Evolutionary conservation across 1,140 invertebrate species (phyloP).

Genomic region (Drosophila malerkotliana): DNA sequence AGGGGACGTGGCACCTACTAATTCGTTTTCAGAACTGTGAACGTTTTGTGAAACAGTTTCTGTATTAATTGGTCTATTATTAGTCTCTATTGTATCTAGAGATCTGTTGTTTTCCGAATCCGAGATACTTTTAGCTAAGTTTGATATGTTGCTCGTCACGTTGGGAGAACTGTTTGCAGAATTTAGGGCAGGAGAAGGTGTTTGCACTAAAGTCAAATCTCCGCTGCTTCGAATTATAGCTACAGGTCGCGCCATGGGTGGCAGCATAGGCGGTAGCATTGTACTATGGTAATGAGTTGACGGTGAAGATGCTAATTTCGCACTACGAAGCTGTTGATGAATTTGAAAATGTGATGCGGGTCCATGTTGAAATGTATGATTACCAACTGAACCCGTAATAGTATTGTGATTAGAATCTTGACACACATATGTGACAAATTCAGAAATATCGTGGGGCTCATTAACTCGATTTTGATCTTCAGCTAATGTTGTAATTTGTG

Average conservation of each 20-base stretch:
- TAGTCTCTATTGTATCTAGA: slow-evolving; percentile 37
- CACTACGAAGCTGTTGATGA: slow-evolving; percentile 56
- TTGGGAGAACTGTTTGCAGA: slow-evolving; percentile 43
- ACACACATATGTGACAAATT: slow-evolving; percentile 98
- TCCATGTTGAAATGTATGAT: slow-evolving; percentile 59
- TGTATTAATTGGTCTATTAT: slow-evolving; percentile 41
- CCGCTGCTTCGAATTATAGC: slow-evolving; percentile 96
- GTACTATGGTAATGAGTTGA: slow-evolving; percentile 87
- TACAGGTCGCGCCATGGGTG: slow-evolving; percentile 97
- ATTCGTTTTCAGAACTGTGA: slow-evolving; percentile 26
- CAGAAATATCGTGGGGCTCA: slow-evolving; percentile 93
- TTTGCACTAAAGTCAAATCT: slow-evolving; percentile 85
- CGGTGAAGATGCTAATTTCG: slow-evolving; percentile 47
- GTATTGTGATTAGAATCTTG: slow-evolving; percentile 89
- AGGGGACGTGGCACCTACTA: slow-evolving; percentile 33
- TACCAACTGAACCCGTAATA: slow-evolving; percentile 32
- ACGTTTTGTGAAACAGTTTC: slow-evolving; percentile 25
- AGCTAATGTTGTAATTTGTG: slow-evolving; percentile 50
- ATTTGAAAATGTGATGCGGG: slow-evolving; percentile 71
- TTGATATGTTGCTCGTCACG: slow-evolving; percentile 10
- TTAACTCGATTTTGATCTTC: slow-evolving; percentile 70
- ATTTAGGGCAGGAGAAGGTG: slow-evolving; percentile 86
- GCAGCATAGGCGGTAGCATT: slow-evolving; percentile 97
- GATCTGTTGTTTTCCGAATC: slow-evolving; percentile 38
- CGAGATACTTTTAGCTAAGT: slow-evolving; percentile 28